phyloP scores from a whole-genome alignment of 2,797 vertebrate genomes.

The Gymnopithys bicolor region DNA sequence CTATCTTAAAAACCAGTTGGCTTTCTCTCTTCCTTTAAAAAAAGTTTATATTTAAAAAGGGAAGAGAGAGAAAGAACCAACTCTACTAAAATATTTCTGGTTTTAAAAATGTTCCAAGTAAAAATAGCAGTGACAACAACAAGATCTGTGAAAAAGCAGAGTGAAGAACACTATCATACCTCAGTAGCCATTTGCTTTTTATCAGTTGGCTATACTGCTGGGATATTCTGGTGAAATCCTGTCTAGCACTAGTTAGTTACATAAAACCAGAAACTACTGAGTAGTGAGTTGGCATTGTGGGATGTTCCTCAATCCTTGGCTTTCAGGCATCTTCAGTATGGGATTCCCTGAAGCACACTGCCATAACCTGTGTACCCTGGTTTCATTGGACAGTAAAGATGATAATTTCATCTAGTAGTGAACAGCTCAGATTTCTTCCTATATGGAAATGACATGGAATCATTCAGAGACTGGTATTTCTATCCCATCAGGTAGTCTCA shows the following conservation, averaged over 20 bases:
- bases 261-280: neutral
- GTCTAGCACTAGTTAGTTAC: neutral
- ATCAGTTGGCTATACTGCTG: neutral
- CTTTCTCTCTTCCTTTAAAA: neutral
- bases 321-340: neutral
- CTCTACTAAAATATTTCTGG: neutral
- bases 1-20: neutral
- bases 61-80: neutral
- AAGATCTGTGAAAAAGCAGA: neutral
- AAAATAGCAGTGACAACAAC: neutral
- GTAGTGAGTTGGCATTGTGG: neutral
- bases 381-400: neutral
- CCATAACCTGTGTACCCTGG: neutral
- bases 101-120: neutral
- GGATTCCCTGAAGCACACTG: neutral
- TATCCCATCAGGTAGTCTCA: fast-evolving
- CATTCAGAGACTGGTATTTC: neutral
- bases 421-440: neutral
- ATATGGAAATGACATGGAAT: neutral
- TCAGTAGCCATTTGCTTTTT: neutral
- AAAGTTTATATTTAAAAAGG: neutral
- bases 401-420: fast-evolving
- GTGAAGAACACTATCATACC: neutral
- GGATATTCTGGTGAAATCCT: neutral
- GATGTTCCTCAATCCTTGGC: neutral